Evolutionary conservation across 2,113 vertebrate genomes (phyloP), one percentile per base, ranked within the genome.

Genomic region (Thinocorus orbignyianus): DNA sequence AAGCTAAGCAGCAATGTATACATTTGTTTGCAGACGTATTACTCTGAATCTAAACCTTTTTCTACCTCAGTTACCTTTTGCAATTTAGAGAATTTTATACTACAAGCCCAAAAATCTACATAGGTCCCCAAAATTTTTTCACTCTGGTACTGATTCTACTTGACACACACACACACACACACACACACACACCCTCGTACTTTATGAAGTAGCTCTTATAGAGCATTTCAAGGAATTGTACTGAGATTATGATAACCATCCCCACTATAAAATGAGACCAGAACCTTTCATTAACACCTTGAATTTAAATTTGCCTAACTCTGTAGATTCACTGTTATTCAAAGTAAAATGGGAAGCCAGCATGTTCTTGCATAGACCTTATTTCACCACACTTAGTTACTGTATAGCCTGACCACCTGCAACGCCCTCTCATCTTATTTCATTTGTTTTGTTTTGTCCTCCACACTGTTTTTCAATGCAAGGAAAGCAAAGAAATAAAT

Each of bases 261-360:
- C 60, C 86, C 85, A 68, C 89, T 91, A 90, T 82, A 95, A 96
- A 97, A 97, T 77, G 93, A 93, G 76, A 92, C 62, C 88, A 96
- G 92, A 92, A 84, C 97, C 97, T 98, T 97, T 98, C 96, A 95
- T 78, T 88, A 88, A 95, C 81, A 88, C 88, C 90, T 97, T 93
- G 93, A 97, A 96, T 97, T 93, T 89, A 97, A 97, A 96, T 95
- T 79, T 83, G 86, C 83, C 66, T 91, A 92, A 95, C 79, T 95
- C 76, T 96, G 91, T 93, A 97, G 97, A 95, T 96, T 92, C 95
- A 95, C 83, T 95, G 93, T 93, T 96, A 93, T 97, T 97, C 94
- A 93, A 88, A 93, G 95, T 81, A 81, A 72, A 96, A 51, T 33
- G 92, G 81, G 96, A 97, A 95, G 85, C 35, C 68, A 91, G 62